Percentiles rank a stretch among this genome's conserved stretches.
These are phyloP conservation scores for Odontesthes bonariensis DNA, from an alignment of 2,113 vertebrate species.

Conservation along the genomic window DNA sequence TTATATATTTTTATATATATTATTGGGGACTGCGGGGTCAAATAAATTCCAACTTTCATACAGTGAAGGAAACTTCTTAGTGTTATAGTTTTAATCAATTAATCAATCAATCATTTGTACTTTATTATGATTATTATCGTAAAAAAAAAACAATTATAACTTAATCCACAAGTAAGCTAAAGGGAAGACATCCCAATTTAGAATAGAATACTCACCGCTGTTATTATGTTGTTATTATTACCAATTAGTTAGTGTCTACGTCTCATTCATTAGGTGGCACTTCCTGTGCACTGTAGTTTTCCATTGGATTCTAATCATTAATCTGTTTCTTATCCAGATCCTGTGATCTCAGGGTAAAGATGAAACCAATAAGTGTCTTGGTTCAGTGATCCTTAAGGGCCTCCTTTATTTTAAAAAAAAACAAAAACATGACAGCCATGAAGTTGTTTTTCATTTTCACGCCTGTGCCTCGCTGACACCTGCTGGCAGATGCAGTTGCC, in stretches of 20 bases:
- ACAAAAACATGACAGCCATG: not conserved
- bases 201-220: no score
- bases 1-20: conserved; percentile 5
- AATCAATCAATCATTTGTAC: no score
- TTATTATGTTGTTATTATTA: no score
- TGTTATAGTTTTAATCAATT: conserved; percentile 2
- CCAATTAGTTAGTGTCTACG: not conserved
- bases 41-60: not conserved
- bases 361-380: conserved; percentile 8
- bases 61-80: not conserved
- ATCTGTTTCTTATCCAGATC: not conserved
- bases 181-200: no score
- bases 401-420: not conserved
- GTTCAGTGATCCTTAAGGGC: not conserved
- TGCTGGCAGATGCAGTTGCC: conserved; percentile 57
- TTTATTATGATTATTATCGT: not conserved
- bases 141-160: not conserved
- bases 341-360: conserved; percentile 57
- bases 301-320: not conserved
- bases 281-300: conserved; percentile 9
- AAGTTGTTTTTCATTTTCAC: conserved; percentile 13
- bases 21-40: conserved; percentile 4
- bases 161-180: conserved; percentile 1
- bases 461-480: conserved; percentile 61
- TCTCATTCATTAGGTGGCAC: not conserved